Base-by-base conservation (phyloP, 37 sponge, comb jelly and placozoan genomes). In the Oopsacas minuta region DNA sequence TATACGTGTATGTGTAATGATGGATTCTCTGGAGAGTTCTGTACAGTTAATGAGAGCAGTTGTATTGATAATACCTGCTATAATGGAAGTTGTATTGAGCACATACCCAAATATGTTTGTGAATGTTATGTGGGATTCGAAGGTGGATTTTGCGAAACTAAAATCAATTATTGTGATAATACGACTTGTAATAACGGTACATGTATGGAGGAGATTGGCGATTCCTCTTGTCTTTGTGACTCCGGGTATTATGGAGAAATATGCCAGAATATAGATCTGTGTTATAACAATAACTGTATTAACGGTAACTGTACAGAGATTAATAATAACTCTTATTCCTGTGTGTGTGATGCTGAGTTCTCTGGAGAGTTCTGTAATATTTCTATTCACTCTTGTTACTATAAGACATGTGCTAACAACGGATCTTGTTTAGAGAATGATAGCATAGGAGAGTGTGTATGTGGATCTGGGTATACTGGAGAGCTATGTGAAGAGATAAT, bases 241-340 rank as follows among this genome's bases (percentile, higher is more conserved):
- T 81, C 81, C 61, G 88, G 88, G 0, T 88, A 37, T 52, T 53
- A 36, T 52, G 88, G 88, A 28, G 37, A 0, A 22, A 39, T 34
- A 1, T 88, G 88, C 35, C 39, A 53, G 36, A 36, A 37, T 25
- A 85, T 85, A 35, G 85, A 88, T 37, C 38, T 52, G 36, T 88
- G 88, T 39, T 37, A 23, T 69, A 38, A 81, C 37, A 36, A 85
- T 52, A 83, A 81, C 84, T 88, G 88, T 53, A 12, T 36, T 23
- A 85, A 88, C 83, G 85, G 82, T 37, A 88, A 37, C 82, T 88
- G 88, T 51, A 88, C 88, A 17, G 35, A 85, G n/a, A 39, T 75
- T 1, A 85, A 88, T 36, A 25, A 3, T 38, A 85, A 23, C 36
- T 20, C 81, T 0, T 88, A 85, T 38, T 23, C 1, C 3, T 88